Evolutionary conservation across 92 coral and sea anemone species (phyloP).

Genomic region (Epizoanthus fatuus): DNA sequence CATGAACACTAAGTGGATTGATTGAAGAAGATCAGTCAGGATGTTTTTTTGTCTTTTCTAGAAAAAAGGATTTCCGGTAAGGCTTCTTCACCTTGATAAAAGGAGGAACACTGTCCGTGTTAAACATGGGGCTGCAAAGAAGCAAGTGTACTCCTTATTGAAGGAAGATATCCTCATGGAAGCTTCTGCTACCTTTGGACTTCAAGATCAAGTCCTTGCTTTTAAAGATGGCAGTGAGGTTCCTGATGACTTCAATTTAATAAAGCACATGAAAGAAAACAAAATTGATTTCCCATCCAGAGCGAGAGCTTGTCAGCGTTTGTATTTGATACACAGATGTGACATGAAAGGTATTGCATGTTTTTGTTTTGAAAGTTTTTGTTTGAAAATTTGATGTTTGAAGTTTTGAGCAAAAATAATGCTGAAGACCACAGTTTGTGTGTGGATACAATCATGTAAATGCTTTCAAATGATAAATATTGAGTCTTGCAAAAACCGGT

Average conservation of each 20-base stretch:
- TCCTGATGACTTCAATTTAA: conserved; percentile 20
- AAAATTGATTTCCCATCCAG: conserved; percentile 19
- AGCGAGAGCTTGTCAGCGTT: not conserved
- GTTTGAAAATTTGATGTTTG: too few species aligned
- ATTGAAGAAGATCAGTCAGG: not conserved
- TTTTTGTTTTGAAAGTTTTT: too few species aligned
- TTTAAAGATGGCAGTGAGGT: conserved; percentile 34
- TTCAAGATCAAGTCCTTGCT: conserved; percentile 12
- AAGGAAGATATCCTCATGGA: conserved; percentile 15
- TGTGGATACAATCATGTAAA: too few species aligned
- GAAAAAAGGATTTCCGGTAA: conserved; percentile 29
- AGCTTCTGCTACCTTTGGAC: conserved; percentile 1
- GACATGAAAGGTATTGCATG: conserved; percentile 1
- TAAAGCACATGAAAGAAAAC: not conserved
- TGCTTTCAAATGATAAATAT: too few species aligned
- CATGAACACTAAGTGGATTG: too few species aligned
- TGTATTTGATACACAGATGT: conserved; percentile 10
- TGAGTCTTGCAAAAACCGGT: too few species aligned
- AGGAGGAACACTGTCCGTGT: not conserved
- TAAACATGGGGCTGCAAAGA: not conserved
- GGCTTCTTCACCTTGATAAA: conserved; percentile 2
- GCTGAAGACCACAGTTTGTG: too few species aligned
- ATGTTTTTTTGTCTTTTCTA: not conserved
- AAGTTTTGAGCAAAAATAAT: too few species aligned
- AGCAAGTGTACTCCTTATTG: not conserved